Conservation (phyloP, 2,113 vertebrate genomes). For the Leptocoma aspasia region DNA sequence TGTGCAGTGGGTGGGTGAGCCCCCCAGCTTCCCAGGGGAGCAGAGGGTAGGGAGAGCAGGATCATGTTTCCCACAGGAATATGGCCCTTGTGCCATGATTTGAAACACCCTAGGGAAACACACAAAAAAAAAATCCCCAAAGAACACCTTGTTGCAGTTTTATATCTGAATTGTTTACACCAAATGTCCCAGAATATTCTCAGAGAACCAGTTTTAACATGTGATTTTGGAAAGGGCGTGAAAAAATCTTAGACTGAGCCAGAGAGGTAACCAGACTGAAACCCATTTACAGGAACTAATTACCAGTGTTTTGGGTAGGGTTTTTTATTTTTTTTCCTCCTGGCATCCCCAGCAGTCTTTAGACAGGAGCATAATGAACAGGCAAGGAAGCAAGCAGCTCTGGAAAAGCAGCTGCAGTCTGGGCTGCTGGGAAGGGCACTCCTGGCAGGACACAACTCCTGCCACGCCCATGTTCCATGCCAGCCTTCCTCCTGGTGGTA, state of each 20-base stretch:
- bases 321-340: background rate
- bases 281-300: background rate
- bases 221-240: background rate
- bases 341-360: background rate
- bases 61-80: background rate
- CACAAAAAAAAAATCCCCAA: background rate
- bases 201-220: background rate
- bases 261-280: background rate
- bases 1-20: accelerated
- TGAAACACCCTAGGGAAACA: background rate
- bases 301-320: background rate
- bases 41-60: background rate
- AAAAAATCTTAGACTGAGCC: background rate
- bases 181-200: background rate
- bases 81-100: background rate
- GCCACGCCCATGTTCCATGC: accelerated
- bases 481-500: background rate
- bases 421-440: background rate
- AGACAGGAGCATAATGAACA: background rate
- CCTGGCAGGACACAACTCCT: background rate
- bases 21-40: background rate
- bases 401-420: accelerated
- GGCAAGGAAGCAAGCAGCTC: background rate
- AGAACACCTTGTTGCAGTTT: background rate
- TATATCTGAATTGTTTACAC: background rate